Percentiles rank a stretch among this genome's conserved stretches.
These are phyloP conservation scores for Acrocephalus arundinaceus DNA, from an alignment of 2,113 vertebrate species.

Conservation along the genomic window DNA sequence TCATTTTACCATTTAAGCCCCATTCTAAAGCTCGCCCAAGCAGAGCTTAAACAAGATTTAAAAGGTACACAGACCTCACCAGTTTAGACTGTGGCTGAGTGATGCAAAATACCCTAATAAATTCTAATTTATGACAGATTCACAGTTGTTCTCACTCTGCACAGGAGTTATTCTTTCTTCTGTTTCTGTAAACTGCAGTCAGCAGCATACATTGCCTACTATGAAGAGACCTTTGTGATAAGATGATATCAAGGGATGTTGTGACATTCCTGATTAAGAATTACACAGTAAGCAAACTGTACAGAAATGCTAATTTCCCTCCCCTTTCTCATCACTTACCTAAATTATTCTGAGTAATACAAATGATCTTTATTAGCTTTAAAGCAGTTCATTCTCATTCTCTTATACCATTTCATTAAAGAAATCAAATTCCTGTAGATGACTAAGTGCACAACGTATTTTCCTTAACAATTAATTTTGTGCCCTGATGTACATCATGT, in stretches of 20 bases:
- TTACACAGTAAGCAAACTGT: conserved; percentile 35
- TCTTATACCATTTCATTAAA: neutral
- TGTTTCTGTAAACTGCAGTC: conserved; percentile 9
- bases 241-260: conserved; percentile 39
- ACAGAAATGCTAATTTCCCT: conserved; percentile 41
- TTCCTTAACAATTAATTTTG: neutral
- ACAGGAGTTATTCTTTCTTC: conserved; percentile 8
- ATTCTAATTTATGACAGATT: neutral
- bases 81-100: neutral
- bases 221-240: conserved; percentile 12
- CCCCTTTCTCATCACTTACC: conserved; percentile 16
- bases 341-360: conserved; percentile 40
- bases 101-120: neutral
- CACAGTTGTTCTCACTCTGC: neutral
- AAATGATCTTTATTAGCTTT: conserved; percentile 14
- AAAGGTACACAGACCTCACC: neutral
- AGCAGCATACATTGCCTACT: neutral
- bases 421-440: neutral
- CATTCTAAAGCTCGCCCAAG: neutral
- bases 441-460: neutral
- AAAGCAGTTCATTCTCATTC: neutral
- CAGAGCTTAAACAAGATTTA: neutral
- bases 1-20: neutral
- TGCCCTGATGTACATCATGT: neutral
- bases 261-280: conserved; percentile 52